phyloP scores from a whole-genome alignment of 1,140 invertebrate genomes.

The Uloborus diversus region DNA sequence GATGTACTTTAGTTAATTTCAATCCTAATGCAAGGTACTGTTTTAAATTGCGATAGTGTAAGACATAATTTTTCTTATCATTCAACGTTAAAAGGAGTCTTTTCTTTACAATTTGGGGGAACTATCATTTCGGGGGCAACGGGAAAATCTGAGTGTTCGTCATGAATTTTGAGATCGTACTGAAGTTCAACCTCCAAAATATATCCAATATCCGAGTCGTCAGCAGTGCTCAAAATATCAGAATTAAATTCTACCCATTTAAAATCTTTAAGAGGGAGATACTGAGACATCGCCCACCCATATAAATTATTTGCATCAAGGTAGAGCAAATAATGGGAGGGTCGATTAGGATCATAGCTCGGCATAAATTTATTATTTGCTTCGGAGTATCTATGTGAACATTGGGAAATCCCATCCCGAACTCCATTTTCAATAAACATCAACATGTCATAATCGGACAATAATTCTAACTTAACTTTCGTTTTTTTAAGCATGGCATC shows the following conservation, averaged over 20 bases:
- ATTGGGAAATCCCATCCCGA: conserved; percentile 57
- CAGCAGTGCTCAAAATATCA: neutral
- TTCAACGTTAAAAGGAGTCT: neutral
- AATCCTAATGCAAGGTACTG: neutral
- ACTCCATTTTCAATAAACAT: conserved; percentile 20
- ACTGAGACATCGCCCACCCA: conserved; percentile 41
- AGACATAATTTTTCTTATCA: neutral
- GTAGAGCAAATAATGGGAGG: conserved; percentile 56
- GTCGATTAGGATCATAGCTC: conserved; percentile 53
- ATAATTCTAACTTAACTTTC: neutral
- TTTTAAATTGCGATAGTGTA: conserved; percentile 8
- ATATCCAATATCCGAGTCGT: neutral
- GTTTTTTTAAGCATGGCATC: conserved; percentile 4
- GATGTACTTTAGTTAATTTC: neutral
- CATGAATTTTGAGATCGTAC: neutral
- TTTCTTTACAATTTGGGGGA: neutral
- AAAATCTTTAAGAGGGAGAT: neutral
- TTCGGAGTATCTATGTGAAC: conserved; percentile 57
- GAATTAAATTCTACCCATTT: neutral
- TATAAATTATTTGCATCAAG: conserved; percentile 60
- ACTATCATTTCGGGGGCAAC: neutral
- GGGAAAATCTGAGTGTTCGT: neutral
- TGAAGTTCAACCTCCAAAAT: conserved; percentile 8
- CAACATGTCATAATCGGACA: neutral
- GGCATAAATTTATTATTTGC: conserved; percentile 60